These are phyloP conservation scores for Melanotaenia boesemani DNA, from an alignment of 2,797 vertebrate genomes.

Conservation along the genomic window DNA sequence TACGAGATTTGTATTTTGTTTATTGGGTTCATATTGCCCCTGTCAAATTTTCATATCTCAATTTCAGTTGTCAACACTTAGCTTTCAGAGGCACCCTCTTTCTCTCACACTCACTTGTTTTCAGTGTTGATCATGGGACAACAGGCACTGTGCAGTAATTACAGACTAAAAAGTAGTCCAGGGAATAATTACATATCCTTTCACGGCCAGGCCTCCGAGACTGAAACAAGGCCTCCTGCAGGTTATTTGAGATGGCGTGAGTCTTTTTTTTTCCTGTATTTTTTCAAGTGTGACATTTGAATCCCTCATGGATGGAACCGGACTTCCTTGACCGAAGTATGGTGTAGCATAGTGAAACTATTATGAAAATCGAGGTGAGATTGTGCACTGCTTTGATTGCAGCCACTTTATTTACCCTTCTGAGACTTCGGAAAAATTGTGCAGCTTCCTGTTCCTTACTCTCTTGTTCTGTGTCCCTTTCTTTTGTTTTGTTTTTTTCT, in stretches of 20 bases:
- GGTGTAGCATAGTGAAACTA: constrained; percentile 62
- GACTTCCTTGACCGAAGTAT: constrained; percentile 54
- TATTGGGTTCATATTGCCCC: not conserved
- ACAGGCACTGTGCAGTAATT: constrained; percentile 71
- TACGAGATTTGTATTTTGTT: not conserved
- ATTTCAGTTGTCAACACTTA: constrained; percentile 30
- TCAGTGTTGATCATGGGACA: constrained; percentile 67
- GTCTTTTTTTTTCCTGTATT: constrained; percentile 52
- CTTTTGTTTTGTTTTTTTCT: not conserved
- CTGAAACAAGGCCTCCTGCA: constrained; percentile 67
- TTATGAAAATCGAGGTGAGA: constrained; percentile 56
- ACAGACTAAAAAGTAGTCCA: constrained; percentile 72
- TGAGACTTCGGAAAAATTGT: constrained; percentile 2
- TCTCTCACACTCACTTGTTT: constrained; percentile 3
- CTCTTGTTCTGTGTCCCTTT: not conserved
- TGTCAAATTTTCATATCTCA: not conserved
- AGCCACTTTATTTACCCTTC: constrained; percentile 9
- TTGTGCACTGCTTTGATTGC: constrained; percentile 23
- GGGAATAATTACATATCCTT: constrained; percentile 80
- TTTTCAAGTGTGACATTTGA: constrained; percentile 72
- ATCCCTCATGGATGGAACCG: constrained; percentile 48
- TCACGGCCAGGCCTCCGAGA: constrained; percentile 69
- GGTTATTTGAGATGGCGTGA: constrained; percentile 73
- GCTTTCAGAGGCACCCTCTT: constrained; percentile 18
- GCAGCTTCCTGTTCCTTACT: constrained; percentile 6